Base-by-base conservation (phyloP, 2,113 vertebrate genomes). In the Cebidichthys violaceus region DNA sequence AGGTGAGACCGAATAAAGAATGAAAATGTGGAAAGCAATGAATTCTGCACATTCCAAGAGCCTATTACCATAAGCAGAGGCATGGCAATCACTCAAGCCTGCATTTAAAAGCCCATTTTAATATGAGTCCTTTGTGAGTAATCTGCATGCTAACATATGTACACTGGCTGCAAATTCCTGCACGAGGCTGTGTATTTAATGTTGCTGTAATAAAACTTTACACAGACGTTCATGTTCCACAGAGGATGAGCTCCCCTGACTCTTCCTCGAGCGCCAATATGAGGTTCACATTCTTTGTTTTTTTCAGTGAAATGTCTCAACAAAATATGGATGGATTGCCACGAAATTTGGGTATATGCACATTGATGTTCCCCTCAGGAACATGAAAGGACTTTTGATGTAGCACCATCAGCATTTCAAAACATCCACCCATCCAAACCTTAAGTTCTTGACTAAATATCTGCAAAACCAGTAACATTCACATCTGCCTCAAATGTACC, bases 21-120 rank as follows among this genome's bases (percentile, higher is more conserved):
- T 70, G 82, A 70, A 78, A 85, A 84, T 84, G 60, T 85, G 77
- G 35, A 84, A 82, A 82, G 88, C 78, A 77, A 86, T 90, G 88
- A 84, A 88, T 90, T 90, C 75, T 79, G 76, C 68, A 74, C 77
- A 82, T 81, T 81, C 54, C 81, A 41, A n/a, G 76, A 67, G 77
- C 47, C 37, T 52, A 88, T 93, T 88, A 86, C 57, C 84, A 77
- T 80, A 60, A 77, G 22, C 69, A 55, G 4, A 84, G 81, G 74
- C 76, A 35, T 2, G 43, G 78, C 71, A 60, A 84, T 89, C 68
- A 31, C 39, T 88, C 86, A 83, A 64, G 72, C 45, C 59, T 55
- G 68, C 73, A 24, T 83, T 85, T 81, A 85, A 81, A 87, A 82
- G 47, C 82, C 78, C 31, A 61, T 71, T 87, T 77, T 78, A 69